These are phyloP conservation scores for Serripes groenlandicus DNA, from an alignment of 2,888 invertebrate species.

Conservation along the genomic window DNA sequence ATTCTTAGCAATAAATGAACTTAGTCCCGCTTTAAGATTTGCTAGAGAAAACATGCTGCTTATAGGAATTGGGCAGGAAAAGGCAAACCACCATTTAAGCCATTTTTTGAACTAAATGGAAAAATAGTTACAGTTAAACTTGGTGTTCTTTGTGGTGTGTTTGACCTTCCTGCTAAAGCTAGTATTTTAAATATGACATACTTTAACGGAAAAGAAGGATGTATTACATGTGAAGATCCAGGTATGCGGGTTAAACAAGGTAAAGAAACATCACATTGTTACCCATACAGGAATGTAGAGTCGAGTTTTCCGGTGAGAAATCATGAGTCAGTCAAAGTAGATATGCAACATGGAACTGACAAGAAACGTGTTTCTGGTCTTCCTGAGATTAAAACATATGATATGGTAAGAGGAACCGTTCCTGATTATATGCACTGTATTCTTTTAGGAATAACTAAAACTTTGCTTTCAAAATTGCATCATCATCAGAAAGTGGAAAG, in stretches of 20 bases:
- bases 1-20: conserved; percentile 61
- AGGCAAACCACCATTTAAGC: conserved; percentile 63
- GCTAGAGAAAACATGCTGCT: conserved; percentile 58
- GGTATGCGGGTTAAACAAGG: conserved; percentile 7
- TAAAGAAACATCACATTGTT: not conserved
- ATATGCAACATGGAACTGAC: conserved; percentile 27
- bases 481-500: conserved; percentile 24
- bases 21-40: conserved; percentile 43
- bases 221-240: conserved; percentile 51
- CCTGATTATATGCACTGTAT: conserved; percentile 53
- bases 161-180: conserved; percentile 64
- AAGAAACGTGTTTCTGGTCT: conserved; percentile 24
- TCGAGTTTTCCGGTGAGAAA: not conserved
- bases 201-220: conserved; percentile 50
- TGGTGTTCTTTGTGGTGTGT: conserved; percentile 38
- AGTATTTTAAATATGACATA: conserved; percentile 53
- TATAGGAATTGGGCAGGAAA: conserved; percentile 65
- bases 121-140: conserved; percentile 34
- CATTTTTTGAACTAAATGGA: conserved; percentile 26
- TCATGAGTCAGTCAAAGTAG: not conserved
- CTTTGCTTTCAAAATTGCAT: conserved; percentile 23
- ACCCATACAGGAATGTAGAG: conserved; percentile 10
- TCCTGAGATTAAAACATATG: conserved; percentile 26
- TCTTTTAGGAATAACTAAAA: conserved; percentile 40
- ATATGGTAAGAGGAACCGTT: conserved; percentile 31